These are phyloP conservation scores for Percina caprodes DNA, from an alignment of 2,113 vertebrate genomes.

Conservation along the genomic window DNA sequence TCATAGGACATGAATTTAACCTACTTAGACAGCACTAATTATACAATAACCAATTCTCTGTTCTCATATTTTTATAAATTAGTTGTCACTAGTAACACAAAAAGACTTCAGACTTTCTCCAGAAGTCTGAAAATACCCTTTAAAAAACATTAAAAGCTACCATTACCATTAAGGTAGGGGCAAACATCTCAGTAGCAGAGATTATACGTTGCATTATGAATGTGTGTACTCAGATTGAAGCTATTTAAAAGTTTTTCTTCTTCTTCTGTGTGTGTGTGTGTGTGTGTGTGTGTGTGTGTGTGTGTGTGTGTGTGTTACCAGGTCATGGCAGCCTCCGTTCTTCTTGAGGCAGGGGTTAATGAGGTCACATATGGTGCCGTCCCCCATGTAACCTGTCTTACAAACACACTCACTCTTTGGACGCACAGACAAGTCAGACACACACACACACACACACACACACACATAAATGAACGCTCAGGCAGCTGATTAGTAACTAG, in stretches of 20 bases:
- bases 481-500: background rate
- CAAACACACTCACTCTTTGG: slow-evolving; percentile 91
- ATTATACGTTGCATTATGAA: background rate
- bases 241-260: background rate
- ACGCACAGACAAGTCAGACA: slow-evolving; percentile 14
- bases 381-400: slow-evolving; percentile 89
- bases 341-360: slow-evolving; percentile 87
- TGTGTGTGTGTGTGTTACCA: slow-evolving; percentile 80
- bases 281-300: slow-evolving; percentile 30
- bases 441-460: slow-evolving; percentile 8
- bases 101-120: background rate
- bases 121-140: background rate
- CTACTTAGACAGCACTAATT: background rate
- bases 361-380: slow-evolving; percentile 88
- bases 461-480: slow-evolving; percentile 7
- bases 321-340: slow-evolving; percentile 91
- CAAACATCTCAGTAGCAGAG: background rate
- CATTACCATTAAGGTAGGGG: background rate
- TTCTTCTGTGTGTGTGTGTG: background rate
- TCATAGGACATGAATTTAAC: background rate
- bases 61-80: background rate
- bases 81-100: background rate
- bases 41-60: background rate
- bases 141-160: too few species aligned
- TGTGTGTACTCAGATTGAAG: background rate